Base-by-base conservation (phyloP, 2,888 invertebrate species). In the Trachelus stipa region DNA sequence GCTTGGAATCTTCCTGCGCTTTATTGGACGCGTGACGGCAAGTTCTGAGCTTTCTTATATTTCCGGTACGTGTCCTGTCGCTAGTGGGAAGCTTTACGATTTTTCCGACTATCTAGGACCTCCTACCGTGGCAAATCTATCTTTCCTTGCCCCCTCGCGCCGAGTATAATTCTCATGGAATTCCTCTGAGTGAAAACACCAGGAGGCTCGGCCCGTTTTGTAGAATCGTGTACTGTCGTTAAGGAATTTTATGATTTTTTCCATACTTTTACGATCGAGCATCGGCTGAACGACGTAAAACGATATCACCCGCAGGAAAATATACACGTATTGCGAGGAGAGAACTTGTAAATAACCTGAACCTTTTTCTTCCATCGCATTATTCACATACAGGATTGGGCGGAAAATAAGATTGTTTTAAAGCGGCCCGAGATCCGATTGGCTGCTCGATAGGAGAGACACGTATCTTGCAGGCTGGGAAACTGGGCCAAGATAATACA, bases 401-500 rank as follows among this genome's bases (percentile, higher is more conserved):
- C 15, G 15, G 1, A 15, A 40, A 15, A 6, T 40, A 15, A 15
- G 1, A 40, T 40, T 77, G 73, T 78, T 71, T 69, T 76, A 74
- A 15, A 74, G 74, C 75, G 73, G 73, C 30, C 3, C 35, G 75
- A 34, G 33, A 74, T 77, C 79, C 74, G 68, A 74, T 79, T 33
- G 74, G 69, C 71, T 35, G 76, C 74, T 78, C 76, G 76, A 76
- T 69, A 56, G 34, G 40, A 15, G 40, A 40, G 40, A 40, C 15
- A 40, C 15, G 15, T 40, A 15, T 40, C 15, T 40, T 6, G 1
- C 15, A 40, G 40, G 40, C 6, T 40, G 37, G 35, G 73, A 73
- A 76, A 77, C 76, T 71, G 77, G 76, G 77, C 80, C 76, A 77
- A 75, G 73, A 79, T 77, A 77, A 80, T 79, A 77, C 73, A 73